Base-by-base conservation (phyloP, 2,113 vertebrate species). In the Saccopteryx bilineata region DNA sequence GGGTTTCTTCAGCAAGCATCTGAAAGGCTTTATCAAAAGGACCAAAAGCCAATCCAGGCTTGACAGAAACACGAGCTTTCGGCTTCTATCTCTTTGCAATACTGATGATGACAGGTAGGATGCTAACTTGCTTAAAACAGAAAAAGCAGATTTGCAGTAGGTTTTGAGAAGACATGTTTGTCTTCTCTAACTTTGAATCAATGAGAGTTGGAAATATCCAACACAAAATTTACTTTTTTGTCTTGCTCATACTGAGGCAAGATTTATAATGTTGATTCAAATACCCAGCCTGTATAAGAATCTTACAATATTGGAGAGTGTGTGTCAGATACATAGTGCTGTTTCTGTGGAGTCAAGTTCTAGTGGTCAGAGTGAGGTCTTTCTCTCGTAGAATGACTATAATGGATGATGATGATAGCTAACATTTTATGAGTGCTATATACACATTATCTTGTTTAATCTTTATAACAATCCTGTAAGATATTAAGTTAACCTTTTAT, bases 11-110 rank as follows among this genome's bases (percentile, higher is more conserved):
- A 99, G 99, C 94, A 99, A 99, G 97, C 99, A 99, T 71, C 99
- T 99, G 80, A 99, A 99, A 98, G 99, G 99, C 21, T 99, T 99
- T 95, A 99, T 99, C 98, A 99, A 99, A 98, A 99, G 99, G 96
- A 99, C 99, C 7, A 99, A 99, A 98, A 99, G 99, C 96, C 99
- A 99, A 56, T 99, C 99, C 66, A 99, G 99, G 87, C 98, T 99
- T 98, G 99, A 99, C 98, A 98, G 99, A 82, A 99, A 99, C 96
- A 99, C 99, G 2, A 99, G 99, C 71, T 99, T 99, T 96, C 99
- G 99, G 61, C 99, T 99, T 52, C 99, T 99, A 0, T 99, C 99
- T 1, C 98, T 99, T 54, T 98, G 98, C 23, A 98, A 74, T 0
- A 72, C 99, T 0, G 99, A 99, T 8, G 99, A 99, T 98, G 99